Base-by-base conservation (phyloP, 2,113 vertebrate species). In the Enhydra lutris region DNA sequence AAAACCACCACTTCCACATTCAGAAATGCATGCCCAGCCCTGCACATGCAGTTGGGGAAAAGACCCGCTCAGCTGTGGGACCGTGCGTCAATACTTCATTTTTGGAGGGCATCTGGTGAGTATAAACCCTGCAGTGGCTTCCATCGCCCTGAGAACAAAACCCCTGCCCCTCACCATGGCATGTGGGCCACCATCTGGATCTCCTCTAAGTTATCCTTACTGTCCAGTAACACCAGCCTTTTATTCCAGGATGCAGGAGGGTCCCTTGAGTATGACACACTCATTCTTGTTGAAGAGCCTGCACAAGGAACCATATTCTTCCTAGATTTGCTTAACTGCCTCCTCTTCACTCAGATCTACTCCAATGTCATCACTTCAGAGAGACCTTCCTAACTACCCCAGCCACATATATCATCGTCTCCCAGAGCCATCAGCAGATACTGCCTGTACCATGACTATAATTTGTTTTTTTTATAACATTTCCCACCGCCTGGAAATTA, bases 31-130 rank as follows among this genome's bases (percentile, higher is more conserved):
- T 4, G 4, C 24, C 24, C 8, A 29, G 24, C 9, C 50, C 50
- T 79, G 24, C 7, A 39, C 1, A 15, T 26, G 17, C 0, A n/a
- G 11, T 7, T 20, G 20, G 34, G 20, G 1, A 89, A 55, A 23
- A 39, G 14, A 65, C 31, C 36, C 0, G 13, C 39, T 34, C 29
- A 10, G 20, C 1, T 9, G 1, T 9, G 24, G 23, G 20, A 87
- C 59, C 47, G 23, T 11, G 59, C 18, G 12, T 45, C 24, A 55
- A 6, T 1, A 83, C 14, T 29, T 65, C 61, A 42, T 36, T 92
- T 84, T 8, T 8, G 4, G 23, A 61, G 50, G 26, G 45, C 47
- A 47, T 34, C 0, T 26, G 31, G 31, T 76, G 31, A 81, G 26
- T 23, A 76, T 14, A 86, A 85, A 69, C 17, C 36, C 78, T 92